These are phyloP conservation scores for Himalopsyche anomala DNA, from an alignment of 2,888 invertebrate species.

Conservation along the genomic window DNA sequence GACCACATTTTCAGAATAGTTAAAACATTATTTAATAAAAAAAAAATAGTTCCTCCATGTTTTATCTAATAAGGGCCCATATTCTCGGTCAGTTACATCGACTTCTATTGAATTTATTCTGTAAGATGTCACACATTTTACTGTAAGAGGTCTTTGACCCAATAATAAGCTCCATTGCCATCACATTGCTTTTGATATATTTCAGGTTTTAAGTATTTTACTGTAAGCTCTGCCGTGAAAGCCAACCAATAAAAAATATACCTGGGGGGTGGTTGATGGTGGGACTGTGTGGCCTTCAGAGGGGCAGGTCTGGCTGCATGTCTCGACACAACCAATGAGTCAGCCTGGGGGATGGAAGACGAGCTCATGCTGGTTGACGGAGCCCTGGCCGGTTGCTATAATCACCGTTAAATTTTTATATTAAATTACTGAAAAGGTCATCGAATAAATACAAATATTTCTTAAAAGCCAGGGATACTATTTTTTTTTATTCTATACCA, in stretches of 20 bases:
- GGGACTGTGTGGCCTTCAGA: slow-evolving; percentile 47
- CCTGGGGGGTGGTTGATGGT: slow-evolving; percentile 64
- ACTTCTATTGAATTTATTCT: background rate
- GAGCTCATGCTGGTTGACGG: slow-evolving; percentile 70
- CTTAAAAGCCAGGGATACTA: too few species aligned
- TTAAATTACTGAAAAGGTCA: background rate
- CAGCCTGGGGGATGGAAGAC: slow-evolving; percentile 47
- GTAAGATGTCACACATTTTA: too few species aligned
- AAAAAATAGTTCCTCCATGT: too few species aligned
- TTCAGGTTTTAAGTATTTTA: background rate
- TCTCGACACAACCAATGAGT: slow-evolving; percentile 60
- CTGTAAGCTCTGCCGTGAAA: too few species aligned
- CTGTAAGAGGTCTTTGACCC: too few species aligned
- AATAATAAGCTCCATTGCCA: too few species aligned
- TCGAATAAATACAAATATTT: too few species aligned
- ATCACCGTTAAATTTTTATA: background rate
- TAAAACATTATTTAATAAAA: too few species aligned
- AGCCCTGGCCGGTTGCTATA: slow-evolving; percentile 70
- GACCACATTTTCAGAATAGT: too few species aligned
- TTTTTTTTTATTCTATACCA: too few species aligned
- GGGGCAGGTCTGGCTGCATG: slow-evolving; percentile 47
- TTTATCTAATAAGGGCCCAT: too few species aligned
- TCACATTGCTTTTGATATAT: background rate
- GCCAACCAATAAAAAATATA: background rate
- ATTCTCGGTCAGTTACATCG: background rate